Conservation (phyloP, 2,888 invertebrate species). For the Silvanus unidentatus region DNA sequence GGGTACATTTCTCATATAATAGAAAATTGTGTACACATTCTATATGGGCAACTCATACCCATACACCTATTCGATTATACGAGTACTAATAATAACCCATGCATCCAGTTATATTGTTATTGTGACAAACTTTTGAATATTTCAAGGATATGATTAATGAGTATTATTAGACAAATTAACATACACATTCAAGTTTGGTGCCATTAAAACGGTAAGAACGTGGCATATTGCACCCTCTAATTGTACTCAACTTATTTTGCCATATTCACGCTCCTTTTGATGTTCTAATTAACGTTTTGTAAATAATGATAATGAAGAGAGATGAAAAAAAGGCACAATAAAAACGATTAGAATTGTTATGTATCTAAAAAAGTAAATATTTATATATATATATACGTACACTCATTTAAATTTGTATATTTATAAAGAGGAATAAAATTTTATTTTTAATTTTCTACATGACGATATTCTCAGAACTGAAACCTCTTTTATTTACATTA, state of each 20-base stretch:
- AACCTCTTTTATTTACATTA: background rate
- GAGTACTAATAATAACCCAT: background rate
- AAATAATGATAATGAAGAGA: slow-evolving; percentile 35
- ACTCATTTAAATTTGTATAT: slow-evolving; percentile 32
- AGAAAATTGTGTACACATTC: slow-evolving; percentile 31
- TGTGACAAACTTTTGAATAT: slow-evolving; percentile 25
- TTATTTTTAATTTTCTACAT: slow-evolving; percentile 15
- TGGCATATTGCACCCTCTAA: no score
- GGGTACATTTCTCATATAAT: slow-evolving; percentile 13
- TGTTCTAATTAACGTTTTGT: slow-evolving; percentile 31
- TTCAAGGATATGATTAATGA: slow-evolving; percentile 36
- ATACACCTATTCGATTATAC: slow-evolving; percentile 8
- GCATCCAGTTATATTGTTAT: slow-evolving; percentile 2
- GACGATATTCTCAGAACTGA: background rate
- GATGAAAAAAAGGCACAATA: slow-evolving; percentile 27
- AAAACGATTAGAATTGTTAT: slow-evolving; percentile 32
- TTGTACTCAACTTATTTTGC: no score
- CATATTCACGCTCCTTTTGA: slow-evolving; percentile 26
- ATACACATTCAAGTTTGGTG: slow-evolving; percentile 16
- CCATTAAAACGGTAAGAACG: no score
- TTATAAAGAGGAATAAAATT: slow-evolving; percentile 33
- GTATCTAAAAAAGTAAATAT: slow-evolving; percentile 33
- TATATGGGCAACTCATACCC: slow-evolving; percentile 2
- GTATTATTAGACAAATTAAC: slow-evolving; percentile 27
- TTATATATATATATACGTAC: slow-evolving; percentile 30